These are phyloP conservation scores for Melanotaenia pygmaea DNA, from an alignment of 2,797 vertebrate species.

Conservation along the genomic window DNA sequence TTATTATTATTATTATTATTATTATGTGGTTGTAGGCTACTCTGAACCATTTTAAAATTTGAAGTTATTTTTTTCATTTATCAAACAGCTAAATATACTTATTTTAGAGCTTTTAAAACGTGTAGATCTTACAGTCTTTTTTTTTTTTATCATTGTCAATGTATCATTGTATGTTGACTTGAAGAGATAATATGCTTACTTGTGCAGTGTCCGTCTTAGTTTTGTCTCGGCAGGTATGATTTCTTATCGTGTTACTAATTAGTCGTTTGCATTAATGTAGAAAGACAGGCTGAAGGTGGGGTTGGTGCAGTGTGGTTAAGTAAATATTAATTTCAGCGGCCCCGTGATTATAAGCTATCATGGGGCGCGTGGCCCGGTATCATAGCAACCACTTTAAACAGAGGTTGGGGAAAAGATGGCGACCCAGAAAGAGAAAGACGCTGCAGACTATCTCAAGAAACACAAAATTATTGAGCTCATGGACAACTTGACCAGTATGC, in stretches of 20 bases:
- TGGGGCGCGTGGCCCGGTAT: constrained; percentile 36
- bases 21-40: background rate
- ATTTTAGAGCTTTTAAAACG: background rate
- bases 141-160: background rate
- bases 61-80: background rate
- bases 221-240: background rate
- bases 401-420: constrained; percentile 52
- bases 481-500: constrained; percentile 76
- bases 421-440: constrained; percentile 70
- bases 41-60: background rate
- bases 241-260: background rate
- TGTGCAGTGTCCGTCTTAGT: background rate
- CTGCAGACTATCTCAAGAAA: constrained; percentile 69
- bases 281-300: background rate
- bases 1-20: background rate
- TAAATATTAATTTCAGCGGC: background rate
- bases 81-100: background rate
- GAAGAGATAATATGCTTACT: background rate
- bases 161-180: background rate
- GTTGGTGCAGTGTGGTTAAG: background rate
- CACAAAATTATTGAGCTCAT: constrained; percentile 78
- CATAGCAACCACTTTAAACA: constrained; percentile 78
- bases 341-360: background rate
- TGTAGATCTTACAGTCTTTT: no score
- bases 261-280: background rate